Base-by-base conservation (phyloP, 1,140 invertebrate genomes). In the Diplogasteroides magnus region DNA sequence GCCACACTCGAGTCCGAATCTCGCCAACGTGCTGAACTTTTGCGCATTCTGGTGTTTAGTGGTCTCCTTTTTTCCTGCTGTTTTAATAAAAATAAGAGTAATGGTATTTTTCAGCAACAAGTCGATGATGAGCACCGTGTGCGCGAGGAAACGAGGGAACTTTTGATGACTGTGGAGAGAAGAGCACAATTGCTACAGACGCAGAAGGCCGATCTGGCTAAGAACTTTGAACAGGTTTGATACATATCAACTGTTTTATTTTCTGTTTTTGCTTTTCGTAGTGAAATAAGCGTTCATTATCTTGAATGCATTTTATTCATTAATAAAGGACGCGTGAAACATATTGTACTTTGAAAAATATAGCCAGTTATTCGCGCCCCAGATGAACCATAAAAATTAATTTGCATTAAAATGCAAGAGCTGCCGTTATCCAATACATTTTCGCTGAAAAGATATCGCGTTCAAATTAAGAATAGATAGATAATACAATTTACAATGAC, bases 1-100 rank as follows among this genome's bases (percentile, higher is more conserved):
- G 95, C 95, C 76, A 94, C 91, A 81, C 89, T 99, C 76, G 96
- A 99, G 88, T 93, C 94, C 81, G 96, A 99, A 86, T 90, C 93
- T 82, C 95, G 97, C 88, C 94, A 94, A 80, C 97, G 97, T 85
- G 92, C 94, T 87, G 96, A 99, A 88, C 93, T 95, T 75, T 89
- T 98, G 77, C 90, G 94, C 85, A 87, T 97, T 78, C 94, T 94
- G 87, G 92, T 95, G 82, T 88, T 93, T 63, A 93, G 96, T 61
- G 37, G 6, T 11, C 19, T 6, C 6, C 6, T 11, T 48, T 48
- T 11, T 48, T 48, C 58, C 55, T 61, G 56, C 64, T 31, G 31
- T 48, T 19, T 11, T 48, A 48, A 19, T n/a, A n/a, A n/a, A n/a
- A n/a, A n/a, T n/a, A n/a, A n/a, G n/a, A n/a, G n/a, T n/a, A n/a